A percentile compares a stretch with the other conserved stretches of the same genome.
These are phyloP conservation scores for Lethenteron camtschaticum DNA, from an alignment of 2,113 vertebrate genomes.

Conservation along the genomic window DNA sequence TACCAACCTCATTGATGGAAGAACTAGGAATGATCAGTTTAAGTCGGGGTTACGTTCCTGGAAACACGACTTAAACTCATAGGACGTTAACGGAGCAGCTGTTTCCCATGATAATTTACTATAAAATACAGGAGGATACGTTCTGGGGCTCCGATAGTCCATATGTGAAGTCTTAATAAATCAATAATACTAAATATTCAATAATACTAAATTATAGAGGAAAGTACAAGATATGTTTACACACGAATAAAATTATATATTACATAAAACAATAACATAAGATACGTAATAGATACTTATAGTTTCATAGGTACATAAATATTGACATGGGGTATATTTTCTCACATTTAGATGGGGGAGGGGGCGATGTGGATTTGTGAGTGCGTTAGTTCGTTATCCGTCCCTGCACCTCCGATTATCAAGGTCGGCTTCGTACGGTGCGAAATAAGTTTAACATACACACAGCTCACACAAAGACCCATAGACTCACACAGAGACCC, in stretches of 20 bases:
- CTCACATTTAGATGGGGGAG: neutral
- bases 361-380: neutral
- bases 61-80: conserved; percentile 2
- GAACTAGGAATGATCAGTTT: neutral
- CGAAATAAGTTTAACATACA: no score
- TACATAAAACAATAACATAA: conserved; percentile 1
- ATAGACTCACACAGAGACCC: no score
- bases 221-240: neutral
- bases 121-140: neutral
- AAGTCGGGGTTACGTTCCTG: neutral
- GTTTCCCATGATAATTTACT: neutral
- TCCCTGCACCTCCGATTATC: no score
- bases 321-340: neutral
- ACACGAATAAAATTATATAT: neutral
- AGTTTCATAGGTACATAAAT: neutral
- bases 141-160: neutral
- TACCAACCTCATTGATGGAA: no score
- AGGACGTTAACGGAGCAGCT: neutral
- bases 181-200: conserved; percentile 4
- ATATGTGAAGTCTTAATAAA: neutral
- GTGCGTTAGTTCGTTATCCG: no score
- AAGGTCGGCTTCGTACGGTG: no score
- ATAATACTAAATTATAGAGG: neutral
- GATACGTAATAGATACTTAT: neutral
- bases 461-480: no score